Conservation (phyloP, 2,113 vertebrate genomes). For the Zosterops borbonicus region DNA sequence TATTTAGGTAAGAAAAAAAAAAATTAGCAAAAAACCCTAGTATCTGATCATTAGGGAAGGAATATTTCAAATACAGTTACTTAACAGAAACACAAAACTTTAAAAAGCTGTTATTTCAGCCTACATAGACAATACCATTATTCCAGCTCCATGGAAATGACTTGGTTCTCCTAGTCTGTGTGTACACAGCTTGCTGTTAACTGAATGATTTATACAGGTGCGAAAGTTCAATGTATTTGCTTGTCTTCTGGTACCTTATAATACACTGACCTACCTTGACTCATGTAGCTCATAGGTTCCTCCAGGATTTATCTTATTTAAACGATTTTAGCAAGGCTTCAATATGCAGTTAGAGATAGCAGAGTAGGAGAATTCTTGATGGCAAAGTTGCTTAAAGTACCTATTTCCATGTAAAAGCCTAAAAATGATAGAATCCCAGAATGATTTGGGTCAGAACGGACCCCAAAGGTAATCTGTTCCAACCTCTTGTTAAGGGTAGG, state of each 20-base stretch:
- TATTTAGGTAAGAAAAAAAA: neutral
- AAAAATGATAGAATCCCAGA: neutral
- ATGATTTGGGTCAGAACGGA: neutral
- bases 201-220: neutral
- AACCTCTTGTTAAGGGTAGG: neutral
- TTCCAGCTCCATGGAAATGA: neutral
- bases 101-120: neutral
- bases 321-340: neutral
- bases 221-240: neutral
- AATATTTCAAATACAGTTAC: slow-evolving; percentile 10
- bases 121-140: neutral
- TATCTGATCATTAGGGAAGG: neutral
- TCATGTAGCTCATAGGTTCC: neutral
- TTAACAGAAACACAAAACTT: neutral
- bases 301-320: neutral
- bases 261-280: neutral
- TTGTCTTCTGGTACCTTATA: neutral
- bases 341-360: neutral
- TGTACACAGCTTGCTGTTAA: neutral
- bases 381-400: neutral
- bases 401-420: neutral
- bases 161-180: neutral
- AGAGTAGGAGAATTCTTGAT: neutral
- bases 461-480: neutral
- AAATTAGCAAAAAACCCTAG: neutral